Percentiles rank a stretch among this genome's conserved stretches.
phyloP scores from a whole-genome alignment of 2,113 vertebrate species.

The Amazona vittata region DNA sequence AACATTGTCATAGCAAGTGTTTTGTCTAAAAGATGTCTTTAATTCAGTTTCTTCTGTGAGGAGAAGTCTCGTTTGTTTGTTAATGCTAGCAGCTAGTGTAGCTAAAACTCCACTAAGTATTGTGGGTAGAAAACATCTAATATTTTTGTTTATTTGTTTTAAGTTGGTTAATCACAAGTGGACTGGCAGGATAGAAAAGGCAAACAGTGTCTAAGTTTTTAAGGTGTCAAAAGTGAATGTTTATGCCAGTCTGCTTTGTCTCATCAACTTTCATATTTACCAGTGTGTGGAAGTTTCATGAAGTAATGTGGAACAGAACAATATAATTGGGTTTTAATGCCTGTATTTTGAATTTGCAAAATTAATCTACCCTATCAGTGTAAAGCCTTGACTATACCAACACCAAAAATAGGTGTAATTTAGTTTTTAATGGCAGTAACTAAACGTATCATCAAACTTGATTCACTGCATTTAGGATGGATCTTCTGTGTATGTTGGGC shows the following conservation, averaged over 20 bases:
- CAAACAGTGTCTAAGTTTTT: neutral
- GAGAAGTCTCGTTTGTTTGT: neutral
- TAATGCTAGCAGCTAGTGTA: neutral
- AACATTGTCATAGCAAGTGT: neutral
- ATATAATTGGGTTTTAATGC: neutral
- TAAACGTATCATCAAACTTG: rapidly evolving
- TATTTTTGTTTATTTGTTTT: neutral
- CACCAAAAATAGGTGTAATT: neutral
- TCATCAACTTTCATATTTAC: neutral
- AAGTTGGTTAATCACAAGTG: neutral
- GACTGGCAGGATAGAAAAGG: neutral
- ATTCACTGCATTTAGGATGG: neutral
- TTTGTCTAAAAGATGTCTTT: neutral
- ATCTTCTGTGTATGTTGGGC: rapidly evolving
- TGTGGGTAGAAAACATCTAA: neutral
- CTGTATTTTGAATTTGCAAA: neutral
- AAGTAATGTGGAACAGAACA: neutral
- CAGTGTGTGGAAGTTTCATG: rapidly evolving
- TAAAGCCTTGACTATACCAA: neutral
- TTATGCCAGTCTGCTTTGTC: neutral
- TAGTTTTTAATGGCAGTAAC: neutral
- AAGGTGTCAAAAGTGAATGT: neutral
- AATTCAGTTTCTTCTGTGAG: neutral
- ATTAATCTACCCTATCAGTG: neutral
- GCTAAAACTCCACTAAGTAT: neutral